Evolutionary conservation across 1,140 invertebrate species (phyloP).

Genomic region (Aphaenogaster ashmeadi): DNA sequence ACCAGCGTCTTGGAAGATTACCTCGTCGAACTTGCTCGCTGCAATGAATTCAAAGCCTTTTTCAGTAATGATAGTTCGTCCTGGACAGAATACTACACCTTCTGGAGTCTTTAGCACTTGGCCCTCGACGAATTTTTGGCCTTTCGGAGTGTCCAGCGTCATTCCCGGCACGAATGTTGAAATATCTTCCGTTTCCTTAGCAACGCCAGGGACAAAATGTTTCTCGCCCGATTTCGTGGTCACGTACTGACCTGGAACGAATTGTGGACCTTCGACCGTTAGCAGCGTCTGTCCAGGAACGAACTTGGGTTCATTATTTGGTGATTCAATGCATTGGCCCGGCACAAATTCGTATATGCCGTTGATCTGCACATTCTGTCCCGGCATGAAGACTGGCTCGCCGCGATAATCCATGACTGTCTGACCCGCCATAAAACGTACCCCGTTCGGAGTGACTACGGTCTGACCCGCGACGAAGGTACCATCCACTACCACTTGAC

Average conservation of each 20-base stretch:
- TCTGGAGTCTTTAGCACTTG: conserved; percentile 89
- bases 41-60: conserved; percentile 89
- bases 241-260: conserved; percentile 91
- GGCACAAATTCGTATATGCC: conserved; percentile 86
- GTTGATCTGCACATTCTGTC: conserved; percentile 84
- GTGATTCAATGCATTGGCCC: conserved; percentile 85
- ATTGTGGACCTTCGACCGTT: conserved; percentile 88
- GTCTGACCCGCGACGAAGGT: conserved; percentile 91
- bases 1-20: conserved; percentile 87
- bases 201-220: conserved; percentile 90
- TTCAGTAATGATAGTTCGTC: conserved; percentile 86
- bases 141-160: conserved; percentile 89
- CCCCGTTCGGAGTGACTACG: conserved; percentile 88
- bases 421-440: conserved; percentile 89
- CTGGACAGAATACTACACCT: conserved; percentile 89
- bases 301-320: conserved; percentile 86
- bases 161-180: conserved; percentile 90
- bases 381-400: conserved; percentile 87
- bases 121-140: conserved; percentile 90
- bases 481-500: conserved; percentile 88
- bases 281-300: conserved; percentile 89
- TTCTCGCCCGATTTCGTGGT: conserved; percentile 87
- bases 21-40: conserved; percentile 88
- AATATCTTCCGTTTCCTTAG: conserved; percentile 78
- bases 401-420: conserved; percentile 87